phyloP scores from a whole-genome alignment of 1,140 invertebrate species.

The Bombyx mori region DNA sequence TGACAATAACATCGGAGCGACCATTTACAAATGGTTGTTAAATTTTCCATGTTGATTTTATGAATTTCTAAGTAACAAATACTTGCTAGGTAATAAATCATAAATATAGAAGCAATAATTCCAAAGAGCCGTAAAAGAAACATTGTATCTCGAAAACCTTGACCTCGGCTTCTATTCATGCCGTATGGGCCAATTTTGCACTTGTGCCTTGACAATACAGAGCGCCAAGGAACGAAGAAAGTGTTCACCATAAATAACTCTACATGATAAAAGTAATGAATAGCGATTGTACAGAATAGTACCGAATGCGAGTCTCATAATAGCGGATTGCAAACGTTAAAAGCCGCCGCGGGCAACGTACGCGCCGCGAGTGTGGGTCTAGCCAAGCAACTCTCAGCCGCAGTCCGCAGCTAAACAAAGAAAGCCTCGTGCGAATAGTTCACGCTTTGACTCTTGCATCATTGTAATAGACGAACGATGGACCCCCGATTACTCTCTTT shows the following conservation, averaged over 20 bases:
- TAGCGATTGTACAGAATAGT: slow-evolving; percentile 35
- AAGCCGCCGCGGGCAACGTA: slow-evolving; percentile 15
- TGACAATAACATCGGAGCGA: too few species aligned
- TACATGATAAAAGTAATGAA: slow-evolving; percentile 55
- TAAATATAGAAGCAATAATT: slow-evolving; percentile 13
- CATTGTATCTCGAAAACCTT: slow-evolving; percentile 37
- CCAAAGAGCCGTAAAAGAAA: slow-evolving; percentile 26
- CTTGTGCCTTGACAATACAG: slow-evolving; percentile 30
- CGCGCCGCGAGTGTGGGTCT: not conserved
- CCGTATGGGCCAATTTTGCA: too few species aligned
- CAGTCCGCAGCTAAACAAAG: slow-evolving; percentile 13
- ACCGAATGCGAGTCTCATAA: slow-evolving; percentile 39
- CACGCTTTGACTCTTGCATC: slow-evolving; percentile 40
- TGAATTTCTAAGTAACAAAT: slow-evolving; percentile 16
- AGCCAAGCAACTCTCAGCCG: not conserved
- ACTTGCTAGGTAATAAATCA: slow-evolving; percentile 22
- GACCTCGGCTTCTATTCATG: slow-evolving; percentile 49
- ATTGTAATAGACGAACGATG: slow-evolving; percentile 30
- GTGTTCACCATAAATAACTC: slow-evolving; percentile 61
- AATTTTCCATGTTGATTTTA: slow-evolving; percentile 13
- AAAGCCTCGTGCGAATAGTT: slow-evolving; percentile 37
- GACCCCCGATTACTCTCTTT: too few species aligned
- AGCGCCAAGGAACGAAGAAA: slow-evolving; percentile 23
- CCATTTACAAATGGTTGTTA: not conserved
- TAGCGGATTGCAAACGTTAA: slow-evolving; percentile 26